phyloP scores from a whole-genome alignment of 1,140 invertebrate genomes.

The Hypsibius dujardini region DNA sequence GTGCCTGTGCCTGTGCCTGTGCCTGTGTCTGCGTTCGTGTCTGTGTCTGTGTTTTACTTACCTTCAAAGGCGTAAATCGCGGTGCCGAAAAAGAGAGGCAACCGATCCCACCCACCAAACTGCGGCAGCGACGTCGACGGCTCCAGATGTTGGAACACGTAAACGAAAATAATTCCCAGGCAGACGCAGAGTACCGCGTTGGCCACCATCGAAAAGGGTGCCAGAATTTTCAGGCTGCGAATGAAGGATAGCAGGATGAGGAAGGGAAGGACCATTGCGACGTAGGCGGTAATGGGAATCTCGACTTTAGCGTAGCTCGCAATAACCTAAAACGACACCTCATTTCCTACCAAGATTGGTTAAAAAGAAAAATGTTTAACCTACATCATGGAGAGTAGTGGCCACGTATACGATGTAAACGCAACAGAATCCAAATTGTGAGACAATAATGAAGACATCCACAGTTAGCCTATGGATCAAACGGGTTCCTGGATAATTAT shows the following conservation, averaged over 20 bases:
- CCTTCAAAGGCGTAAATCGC: conserved; percentile 73
- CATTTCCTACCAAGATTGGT: not conserved
- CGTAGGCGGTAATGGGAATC: conserved; percentile 47
- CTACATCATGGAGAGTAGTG: conserved; percentile 35
- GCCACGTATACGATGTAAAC: conserved; percentile 90
- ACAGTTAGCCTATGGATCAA: conserved; percentile 11
- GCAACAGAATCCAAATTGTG: conserved; percentile 86
- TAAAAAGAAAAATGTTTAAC: not conserved
- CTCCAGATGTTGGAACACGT: conserved; percentile 27
- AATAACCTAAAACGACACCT: not conserved
- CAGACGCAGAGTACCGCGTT: conserved; percentile 36
- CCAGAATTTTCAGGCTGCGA: conserved; percentile 59
- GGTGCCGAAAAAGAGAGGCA: conserved; percentile 66
- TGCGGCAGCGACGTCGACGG: conserved; percentile 37
- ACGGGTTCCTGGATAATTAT: no score
- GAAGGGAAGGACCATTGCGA: conserved; percentile 49
- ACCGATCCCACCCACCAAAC: conserved; percentile 45
- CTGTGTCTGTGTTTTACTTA: no score
- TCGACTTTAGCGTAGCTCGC: conserved; percentile 28
- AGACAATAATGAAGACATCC: conserved; percentile 10
- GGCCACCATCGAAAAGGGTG: conserved; percentile 59
- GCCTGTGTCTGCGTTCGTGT: no score
- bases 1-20: no score
- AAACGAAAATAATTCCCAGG: conserved; percentile 29
- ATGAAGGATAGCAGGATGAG: conserved; percentile 55